These are phyloP conservation scores for Hypomecis atomaria DNA, from an alignment of 2,888 invertebrate species.

Conservation along the genomic window DNA sequence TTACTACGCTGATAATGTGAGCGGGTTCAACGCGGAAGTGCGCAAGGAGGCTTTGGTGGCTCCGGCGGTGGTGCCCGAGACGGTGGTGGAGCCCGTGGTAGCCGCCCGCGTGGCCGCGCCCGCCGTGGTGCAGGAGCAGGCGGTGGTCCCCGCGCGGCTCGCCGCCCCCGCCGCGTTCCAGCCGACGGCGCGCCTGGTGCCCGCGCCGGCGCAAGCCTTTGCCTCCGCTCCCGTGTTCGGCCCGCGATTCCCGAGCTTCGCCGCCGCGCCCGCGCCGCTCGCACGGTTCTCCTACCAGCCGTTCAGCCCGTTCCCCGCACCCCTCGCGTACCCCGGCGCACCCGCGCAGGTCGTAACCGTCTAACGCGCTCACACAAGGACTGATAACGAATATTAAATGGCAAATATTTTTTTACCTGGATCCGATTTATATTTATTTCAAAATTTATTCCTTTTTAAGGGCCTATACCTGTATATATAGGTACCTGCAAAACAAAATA, in stretches of 20 bases:
- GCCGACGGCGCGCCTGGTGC: slow-evolving; percentile 41
- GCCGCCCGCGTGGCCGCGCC: slow-evolving; percentile 43
- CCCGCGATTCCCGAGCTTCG: slow-evolving; percentile 31
- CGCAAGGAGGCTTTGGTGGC: slow-evolving; percentile 61
- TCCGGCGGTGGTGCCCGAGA: slow-evolving; percentile 46
- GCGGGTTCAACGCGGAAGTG: slow-evolving; percentile 74
- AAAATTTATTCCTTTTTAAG: neutral
- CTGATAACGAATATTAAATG: slow-evolving; percentile 58
- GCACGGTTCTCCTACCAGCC: slow-evolving; percentile 31
- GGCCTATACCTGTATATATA: too few species aligned
- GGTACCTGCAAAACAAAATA: too few species aligned
- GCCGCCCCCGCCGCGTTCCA: slow-evolving; percentile 44
- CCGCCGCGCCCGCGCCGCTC: slow-evolving; percentile 36
- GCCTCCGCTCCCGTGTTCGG: neutral
- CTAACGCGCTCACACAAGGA: slow-evolving; percentile 52
- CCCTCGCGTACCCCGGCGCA: slow-evolving; percentile 35
- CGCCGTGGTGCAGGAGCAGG: slow-evolving; percentile 24
- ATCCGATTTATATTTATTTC: slow-evolving; percentile 17
- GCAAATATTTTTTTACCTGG: slow-evolving; percentile 56
- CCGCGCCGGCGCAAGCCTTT: slow-evolving; percentile 36
- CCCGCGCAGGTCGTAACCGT: slow-evolving; percentile 63
- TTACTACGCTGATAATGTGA: slow-evolving; percentile 69
- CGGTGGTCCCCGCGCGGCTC: slow-evolving; percentile 36
- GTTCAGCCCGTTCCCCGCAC: slow-evolving; percentile 1
- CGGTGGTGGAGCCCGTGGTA: slow-evolving; percentile 37